These are phyloP conservation scores for Drosophila sucinea DNA, from an alignment of 1,140 invertebrate genomes.

Conservation along the genomic window DNA sequence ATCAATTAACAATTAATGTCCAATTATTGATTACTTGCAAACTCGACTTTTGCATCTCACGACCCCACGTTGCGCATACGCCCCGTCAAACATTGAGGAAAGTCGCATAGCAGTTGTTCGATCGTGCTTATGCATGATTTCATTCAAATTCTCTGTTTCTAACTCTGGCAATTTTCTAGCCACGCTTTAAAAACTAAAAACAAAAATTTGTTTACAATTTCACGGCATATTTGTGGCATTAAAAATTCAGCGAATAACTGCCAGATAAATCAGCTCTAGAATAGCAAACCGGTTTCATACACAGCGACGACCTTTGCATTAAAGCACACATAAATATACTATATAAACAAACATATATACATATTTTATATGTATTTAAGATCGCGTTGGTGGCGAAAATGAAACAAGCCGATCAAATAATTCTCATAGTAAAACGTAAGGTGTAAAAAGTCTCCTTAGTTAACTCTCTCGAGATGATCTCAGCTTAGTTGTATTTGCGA, in stretches of 20 bases:
- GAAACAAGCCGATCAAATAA: slow-evolving; percentile 60
- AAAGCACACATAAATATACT: slow-evolving; percentile 44
- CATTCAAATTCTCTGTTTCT: slow-evolving; percentile 30
- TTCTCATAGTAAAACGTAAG: slow-evolving; percentile 56
- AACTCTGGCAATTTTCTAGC: slow-evolving; percentile 45
- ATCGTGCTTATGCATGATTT: slow-evolving; percentile 29
- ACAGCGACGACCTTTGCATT: slow-evolving; percentile 73
- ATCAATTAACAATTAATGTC: slow-evolving; percentile 1
- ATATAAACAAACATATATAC: slow-evolving; percentile 40
- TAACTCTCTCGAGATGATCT: slow-evolving; percentile 58
- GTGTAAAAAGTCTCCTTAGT: slow-evolving; percentile 10
- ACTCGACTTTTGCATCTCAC: slow-evolving; percentile 27
- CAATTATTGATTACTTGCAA: slow-evolving; percentile 3
- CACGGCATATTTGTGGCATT: slow-evolving; percentile 73
- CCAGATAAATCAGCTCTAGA: slow-evolving; percentile 40
- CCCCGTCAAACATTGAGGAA: slow-evolving; percentile 26
- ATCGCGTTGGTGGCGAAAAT: slow-evolving; percentile 69
- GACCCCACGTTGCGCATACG: slow-evolving; percentile 54
- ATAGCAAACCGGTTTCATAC: slow-evolving; percentile 56
- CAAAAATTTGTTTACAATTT: slow-evolving; percentile 70
- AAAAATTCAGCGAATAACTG: slow-evolving; percentile 68
- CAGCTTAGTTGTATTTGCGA: slow-evolving; percentile 55
- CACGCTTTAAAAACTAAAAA: slow-evolving; percentile 27
- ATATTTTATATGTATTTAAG: slow-evolving; percentile 28
- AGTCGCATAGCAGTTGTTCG: not conserved